Conservation (phyloP, 1,140 invertebrate species). For the Pogonomyrmex barbatus region DNA sequence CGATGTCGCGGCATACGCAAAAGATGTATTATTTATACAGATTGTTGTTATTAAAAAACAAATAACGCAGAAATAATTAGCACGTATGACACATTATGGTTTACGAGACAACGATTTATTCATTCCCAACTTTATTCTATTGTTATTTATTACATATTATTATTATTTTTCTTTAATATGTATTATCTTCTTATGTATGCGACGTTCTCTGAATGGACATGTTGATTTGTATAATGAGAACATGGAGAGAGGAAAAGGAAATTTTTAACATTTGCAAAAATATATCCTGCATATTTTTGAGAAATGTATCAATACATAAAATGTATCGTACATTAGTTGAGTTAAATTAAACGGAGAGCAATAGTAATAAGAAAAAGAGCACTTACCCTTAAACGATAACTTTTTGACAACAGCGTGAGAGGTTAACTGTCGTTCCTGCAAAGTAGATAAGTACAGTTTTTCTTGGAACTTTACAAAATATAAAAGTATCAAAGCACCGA, state of each 20-base stretch:
- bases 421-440: constrained; percentile 20
- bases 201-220: not conserved
- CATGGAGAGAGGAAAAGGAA: not conserved
- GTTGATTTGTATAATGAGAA: not conserved
- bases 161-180: not conserved
- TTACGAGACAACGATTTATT: constrained; percentile 34
- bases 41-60: constrained; percentile 69
- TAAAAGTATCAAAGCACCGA: not conserved
- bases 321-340: not conserved
- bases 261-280: not conserved
- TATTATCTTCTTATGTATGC: not conserved
- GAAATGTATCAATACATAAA: not conserved
- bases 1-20: constrained; percentile 57
- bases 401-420: not conserved
- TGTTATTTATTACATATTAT: not conserved
- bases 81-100: constrained; percentile 44
- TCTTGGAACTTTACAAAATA: not conserved
- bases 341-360: not conserved
- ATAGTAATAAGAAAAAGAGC: not conserved
- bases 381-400: constrained; percentile 39
- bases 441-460: not conserved
- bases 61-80: constrained; percentile 67
- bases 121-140: constrained; percentile 10
- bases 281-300: not conserved
- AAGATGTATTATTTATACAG: constrained; percentile 72